Conservation (phyloP, 2,797 vertebrate species). For the Tiaroga cobitis region DNA sequence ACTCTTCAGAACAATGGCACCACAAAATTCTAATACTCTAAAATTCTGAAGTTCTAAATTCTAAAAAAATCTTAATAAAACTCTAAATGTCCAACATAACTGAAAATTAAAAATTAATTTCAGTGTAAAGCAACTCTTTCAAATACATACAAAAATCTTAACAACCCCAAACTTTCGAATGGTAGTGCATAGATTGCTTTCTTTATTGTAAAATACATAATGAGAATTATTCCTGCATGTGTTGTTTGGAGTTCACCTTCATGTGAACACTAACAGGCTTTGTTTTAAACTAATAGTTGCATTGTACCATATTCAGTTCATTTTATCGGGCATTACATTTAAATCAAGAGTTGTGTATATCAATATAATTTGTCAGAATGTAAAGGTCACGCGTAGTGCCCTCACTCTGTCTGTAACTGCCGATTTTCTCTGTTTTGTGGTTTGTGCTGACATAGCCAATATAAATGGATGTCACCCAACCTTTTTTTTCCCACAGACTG, state of each 20-base stretch:
- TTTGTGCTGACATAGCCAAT: constrained; percentile 48
- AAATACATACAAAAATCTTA: not conserved
- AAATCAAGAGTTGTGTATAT: not conserved
- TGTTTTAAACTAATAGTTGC: not conserved
- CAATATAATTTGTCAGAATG: not conserved
- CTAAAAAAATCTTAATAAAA: too few relatives aligned
- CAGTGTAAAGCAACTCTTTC: not conserved
- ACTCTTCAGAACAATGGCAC: too few relatives aligned
- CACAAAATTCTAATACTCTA: too few relatives aligned
- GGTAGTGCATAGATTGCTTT: not conserved
- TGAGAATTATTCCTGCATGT: not conserved
- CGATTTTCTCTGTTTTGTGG: constrained; percentile 3
- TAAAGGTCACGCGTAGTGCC: not conserved
- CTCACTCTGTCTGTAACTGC: constrained; percentile 8
- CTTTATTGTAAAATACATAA: not conserved
- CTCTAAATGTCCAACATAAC: too few relatives aligned
- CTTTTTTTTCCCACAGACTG: constrained; percentile 12
- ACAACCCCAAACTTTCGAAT: not conserved
- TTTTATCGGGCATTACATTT: not conserved
- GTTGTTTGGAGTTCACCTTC: not conserved
- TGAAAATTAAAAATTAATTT: too few relatives aligned
- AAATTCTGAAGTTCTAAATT: too few relatives aligned
- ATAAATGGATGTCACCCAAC: constrained; percentile 26
- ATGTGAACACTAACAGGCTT: not conserved
- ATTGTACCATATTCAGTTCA: not conserved